These are phyloP conservation scores for Bugulina stolonifera DNA, from an alignment of 2,888 invertebrate genomes.

Conservation along the genomic window DNA sequence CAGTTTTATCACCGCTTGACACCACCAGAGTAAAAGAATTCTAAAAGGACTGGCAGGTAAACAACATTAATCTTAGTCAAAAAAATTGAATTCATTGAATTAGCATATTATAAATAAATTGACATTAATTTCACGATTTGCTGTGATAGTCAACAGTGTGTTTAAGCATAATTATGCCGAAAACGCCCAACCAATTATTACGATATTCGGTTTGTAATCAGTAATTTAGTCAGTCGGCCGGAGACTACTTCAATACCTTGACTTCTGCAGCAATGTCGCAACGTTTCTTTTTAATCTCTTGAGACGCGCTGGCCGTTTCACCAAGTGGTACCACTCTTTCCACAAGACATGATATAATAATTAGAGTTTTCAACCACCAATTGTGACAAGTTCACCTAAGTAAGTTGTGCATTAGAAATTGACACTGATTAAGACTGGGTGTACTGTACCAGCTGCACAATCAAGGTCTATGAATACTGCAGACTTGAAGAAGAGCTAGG, in stretches of 20 bases:
- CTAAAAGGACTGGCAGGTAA: slow-evolving; percentile 1
- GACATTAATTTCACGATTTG: not conserved
- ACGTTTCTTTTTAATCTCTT: too few relatives aligned
- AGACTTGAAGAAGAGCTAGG: too few relatives aligned
- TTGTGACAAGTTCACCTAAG: not conserved
- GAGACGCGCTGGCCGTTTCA: too few relatives aligned
- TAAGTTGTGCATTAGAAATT: too few relatives aligned
- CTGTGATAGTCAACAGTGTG: not conserved
- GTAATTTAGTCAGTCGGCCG: not conserved
- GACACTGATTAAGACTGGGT: too few relatives aligned
- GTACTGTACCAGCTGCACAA: too few relatives aligned
- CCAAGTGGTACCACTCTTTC: too few relatives aligned
- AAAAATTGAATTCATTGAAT: not conserved
- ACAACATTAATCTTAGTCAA: slow-evolving; percentile 11
- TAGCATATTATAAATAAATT: slow-evolving; percentile 15
- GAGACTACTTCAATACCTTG: too few relatives aligned
- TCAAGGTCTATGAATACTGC: too few relatives aligned
- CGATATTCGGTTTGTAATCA: not conserved
- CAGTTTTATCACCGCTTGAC: slow-evolving; percentile 9
- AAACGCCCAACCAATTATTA: slow-evolving; percentile 17
- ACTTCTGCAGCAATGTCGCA: too few relatives aligned
- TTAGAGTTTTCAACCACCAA: not conserved
- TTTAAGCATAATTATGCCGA: slow-evolving; percentile 22
- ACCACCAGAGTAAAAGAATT: not conserved
- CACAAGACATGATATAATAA: too few relatives aligned